Percentiles rank a stretch among this genome's conserved stretches.
phyloP scores from a whole-genome alignment of 2,888 invertebrate genomes.

The Noctua janthina region DNA sequence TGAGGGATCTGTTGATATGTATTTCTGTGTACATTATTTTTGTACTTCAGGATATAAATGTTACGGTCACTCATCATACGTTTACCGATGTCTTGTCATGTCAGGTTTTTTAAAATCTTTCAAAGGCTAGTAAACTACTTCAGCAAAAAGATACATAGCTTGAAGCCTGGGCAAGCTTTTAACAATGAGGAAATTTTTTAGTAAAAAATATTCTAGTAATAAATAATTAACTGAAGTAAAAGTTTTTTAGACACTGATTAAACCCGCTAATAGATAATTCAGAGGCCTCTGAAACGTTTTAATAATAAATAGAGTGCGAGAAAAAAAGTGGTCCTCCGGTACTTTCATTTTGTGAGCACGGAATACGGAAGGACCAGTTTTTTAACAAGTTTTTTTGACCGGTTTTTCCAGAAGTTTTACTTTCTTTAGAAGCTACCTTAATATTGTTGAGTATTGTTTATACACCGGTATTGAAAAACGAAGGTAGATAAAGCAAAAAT shows the following conservation, averaged over 20 bases:
- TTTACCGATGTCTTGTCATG: no score
- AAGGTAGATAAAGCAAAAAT: not conserved
- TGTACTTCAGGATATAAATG: no score
- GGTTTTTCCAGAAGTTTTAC: not conserved
- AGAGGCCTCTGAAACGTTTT: slow-evolving; percentile 49
- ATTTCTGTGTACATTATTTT: no score
- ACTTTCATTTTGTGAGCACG: slow-evolving; percentile 12
- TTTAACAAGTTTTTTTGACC: slow-evolving; percentile 26
- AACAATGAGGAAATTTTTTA: not conserved
- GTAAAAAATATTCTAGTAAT: slow-evolving; percentile 16
- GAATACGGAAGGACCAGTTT: slow-evolving; percentile 25
- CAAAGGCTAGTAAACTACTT: not conserved
- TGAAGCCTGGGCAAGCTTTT: not conserved
- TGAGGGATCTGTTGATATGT: no score
- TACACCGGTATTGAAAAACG: not conserved
- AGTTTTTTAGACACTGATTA: slow-evolving; percentile 47
- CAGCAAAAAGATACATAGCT: not conserved
- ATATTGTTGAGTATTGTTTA: not conserved
- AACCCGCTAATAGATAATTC: slow-evolving; percentile 58
- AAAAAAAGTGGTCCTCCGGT: slow-evolving; percentile 32
- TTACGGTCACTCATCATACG: no score
- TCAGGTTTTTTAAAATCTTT: no score
- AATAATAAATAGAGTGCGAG: slow-evolving; percentile 56
- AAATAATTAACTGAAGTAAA: slow-evolving; percentile 22
- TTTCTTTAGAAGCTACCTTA: slow-evolving; percentile 11